These are phyloP conservation scores for Chirona hameri DNA, from an alignment of 2,888 invertebrate species.

Conservation along the genomic window DNA sequence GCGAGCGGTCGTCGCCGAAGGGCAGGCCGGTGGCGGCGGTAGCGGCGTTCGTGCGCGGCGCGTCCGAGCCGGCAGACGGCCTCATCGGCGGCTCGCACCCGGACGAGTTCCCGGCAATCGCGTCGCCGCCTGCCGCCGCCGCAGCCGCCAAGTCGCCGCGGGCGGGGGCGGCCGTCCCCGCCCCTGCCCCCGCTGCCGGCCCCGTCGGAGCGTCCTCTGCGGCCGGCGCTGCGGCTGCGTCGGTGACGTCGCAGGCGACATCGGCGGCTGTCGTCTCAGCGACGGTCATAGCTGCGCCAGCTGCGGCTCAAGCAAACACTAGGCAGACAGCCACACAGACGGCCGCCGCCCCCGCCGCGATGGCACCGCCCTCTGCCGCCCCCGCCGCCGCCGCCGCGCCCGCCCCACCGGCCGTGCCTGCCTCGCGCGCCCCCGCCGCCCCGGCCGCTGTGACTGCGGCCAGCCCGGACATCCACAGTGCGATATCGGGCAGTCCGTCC, in stretches of 20 bases:
- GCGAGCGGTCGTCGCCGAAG: background rate
- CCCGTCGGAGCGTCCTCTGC: background rate
- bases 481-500: background rate
- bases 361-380: background rate
- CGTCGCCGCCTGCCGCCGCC: background rate
- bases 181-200: background rate
- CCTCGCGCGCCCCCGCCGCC: background rate
- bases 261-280: background rate
- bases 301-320: too few relatives aligned
- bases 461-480: background rate
- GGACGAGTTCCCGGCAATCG: background rate
- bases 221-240: background rate
- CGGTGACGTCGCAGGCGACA: background rate
- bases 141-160: background rate
- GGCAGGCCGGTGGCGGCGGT: conserved; percentile 1
- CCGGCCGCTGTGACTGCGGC: background rate
- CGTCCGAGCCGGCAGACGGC: background rate
- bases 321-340: too few relatives aligned
- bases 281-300: too few relatives aligned
- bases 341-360: background rate
- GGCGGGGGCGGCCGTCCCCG: background rate
- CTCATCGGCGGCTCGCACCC: conserved; percentile 12
- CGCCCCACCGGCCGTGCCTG: background rate
- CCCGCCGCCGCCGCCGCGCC: background rate
- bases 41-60: conserved; percentile 9